Conservation (phyloP, 2,797 vertebrate species). For the Chanos chanos region DNA sequence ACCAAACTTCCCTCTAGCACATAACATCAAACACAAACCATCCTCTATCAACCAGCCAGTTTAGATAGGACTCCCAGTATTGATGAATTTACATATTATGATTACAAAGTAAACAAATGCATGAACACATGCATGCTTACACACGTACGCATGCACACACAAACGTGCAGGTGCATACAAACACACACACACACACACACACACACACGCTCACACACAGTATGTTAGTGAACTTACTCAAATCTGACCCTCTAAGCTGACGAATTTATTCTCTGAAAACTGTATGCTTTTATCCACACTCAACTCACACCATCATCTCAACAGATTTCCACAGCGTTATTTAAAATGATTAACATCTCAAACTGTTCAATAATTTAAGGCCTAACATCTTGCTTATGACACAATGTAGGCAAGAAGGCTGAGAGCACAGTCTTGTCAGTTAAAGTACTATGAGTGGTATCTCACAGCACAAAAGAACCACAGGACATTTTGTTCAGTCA, state of each 20-base stretch:
- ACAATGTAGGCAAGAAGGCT: no score
- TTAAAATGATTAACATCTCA: no score
- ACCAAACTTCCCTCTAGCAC: constrained; percentile 49
- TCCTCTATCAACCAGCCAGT: constrained; percentile 29
- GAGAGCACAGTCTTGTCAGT: no score
- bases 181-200: not conserved
- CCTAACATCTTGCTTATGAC: no score
- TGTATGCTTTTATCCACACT: no score
- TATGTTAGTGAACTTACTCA: constrained; percentile 12
- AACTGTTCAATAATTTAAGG: no score
- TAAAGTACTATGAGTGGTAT: no score
- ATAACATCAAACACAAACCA: constrained; percentile 52
- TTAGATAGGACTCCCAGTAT: constrained; percentile 44
- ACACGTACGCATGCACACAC: not conserved
- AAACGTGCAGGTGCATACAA: not conserved
- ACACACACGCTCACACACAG: not conserved
- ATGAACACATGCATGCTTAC: constrained; percentile 5
- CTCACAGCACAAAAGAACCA: no score
- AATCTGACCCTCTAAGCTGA: constrained; percentile 19
- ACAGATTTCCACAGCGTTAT: no score
- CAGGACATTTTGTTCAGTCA: no score
- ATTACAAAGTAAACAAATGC: constrained; percentile 25
- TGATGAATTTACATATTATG: constrained; percentile 36
- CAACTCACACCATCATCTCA: no score
- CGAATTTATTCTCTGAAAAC: not conserved